A percentile compares a stretch with the other conserved stretches of the same genome.
Evolutionary conservation across 2,113 vertebrate genomes (phyloP).

Genomic region (Lathamus discolor): DNA sequence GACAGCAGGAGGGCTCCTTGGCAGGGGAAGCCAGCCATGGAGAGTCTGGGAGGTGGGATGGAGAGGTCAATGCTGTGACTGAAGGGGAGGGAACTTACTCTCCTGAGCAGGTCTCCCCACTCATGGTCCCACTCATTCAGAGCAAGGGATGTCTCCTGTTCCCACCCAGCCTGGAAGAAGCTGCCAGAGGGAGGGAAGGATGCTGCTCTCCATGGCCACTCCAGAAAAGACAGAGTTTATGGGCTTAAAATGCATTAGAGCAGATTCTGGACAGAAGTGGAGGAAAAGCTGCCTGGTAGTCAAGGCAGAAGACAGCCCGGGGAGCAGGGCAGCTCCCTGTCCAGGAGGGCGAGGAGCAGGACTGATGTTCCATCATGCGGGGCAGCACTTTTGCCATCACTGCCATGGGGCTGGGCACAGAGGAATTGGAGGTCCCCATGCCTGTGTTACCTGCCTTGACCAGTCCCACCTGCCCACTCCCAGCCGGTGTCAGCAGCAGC

Average conservation of each 20-base stretch:
- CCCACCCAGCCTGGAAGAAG: neutral
- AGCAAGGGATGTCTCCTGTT: neutral
- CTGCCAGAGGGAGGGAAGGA: neutral
- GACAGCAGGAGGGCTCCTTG: neutral
- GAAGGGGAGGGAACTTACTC: neutral
- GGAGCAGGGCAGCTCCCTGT: neutral
- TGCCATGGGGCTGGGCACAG: neutral
- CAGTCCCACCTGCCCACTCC: neutral
- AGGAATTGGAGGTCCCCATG: neutral
- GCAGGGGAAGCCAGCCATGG: accelerated
- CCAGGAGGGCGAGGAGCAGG: neutral
- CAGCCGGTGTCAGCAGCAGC: accelerated
- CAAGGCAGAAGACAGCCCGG: neutral
- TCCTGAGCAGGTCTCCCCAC: neutral
- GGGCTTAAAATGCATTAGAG: slow-evolving; percentile 32
- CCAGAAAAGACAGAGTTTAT: neutral
- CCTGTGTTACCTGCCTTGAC: neutral
- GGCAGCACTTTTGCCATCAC: neutral
- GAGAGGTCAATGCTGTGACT: neutral
- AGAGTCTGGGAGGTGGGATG: neutral
- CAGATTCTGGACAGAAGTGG: neutral
- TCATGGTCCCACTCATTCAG: neutral
- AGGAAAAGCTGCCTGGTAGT: neutral
- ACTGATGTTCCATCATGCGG: neutral
- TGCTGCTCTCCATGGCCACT: neutral